Evolutionary conservation across 2,113 vertebrate species (phyloP).

Genomic region (Athene noctua): DNA sequence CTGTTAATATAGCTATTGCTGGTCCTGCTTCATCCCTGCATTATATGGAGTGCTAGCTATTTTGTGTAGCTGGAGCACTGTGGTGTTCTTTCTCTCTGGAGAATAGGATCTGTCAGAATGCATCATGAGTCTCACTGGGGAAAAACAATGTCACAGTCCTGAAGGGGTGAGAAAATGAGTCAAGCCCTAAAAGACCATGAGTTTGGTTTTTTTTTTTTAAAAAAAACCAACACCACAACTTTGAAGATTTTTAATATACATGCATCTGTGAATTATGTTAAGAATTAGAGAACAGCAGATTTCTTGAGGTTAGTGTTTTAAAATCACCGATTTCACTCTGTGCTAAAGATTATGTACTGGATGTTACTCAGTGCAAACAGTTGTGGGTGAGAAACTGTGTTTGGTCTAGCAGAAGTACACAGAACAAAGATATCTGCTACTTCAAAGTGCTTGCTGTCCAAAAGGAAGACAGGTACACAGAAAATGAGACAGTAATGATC

Average conservation of each 20-base stretch:
- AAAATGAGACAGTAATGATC: neutral
- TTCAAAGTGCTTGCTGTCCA: neutral
- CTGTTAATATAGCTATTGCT: neutral
- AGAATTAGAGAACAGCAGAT: accelerated
- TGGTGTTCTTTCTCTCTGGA: neutral
- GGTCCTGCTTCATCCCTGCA: neutral
- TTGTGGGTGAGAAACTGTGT: neutral
- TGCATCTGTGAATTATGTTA: neutral
- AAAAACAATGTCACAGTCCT: neutral
- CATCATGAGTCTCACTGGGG: neutral
- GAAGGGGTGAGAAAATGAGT: neutral
- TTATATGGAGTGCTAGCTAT: neutral
- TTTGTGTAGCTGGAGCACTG: neutral
- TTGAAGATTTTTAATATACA: neutral
- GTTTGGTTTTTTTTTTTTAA: neutral
- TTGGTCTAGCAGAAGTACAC: neutral
- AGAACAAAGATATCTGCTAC: neutral
- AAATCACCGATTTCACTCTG: neutral
- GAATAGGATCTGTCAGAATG: conserved; percentile 29
- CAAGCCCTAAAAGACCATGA: neutral
- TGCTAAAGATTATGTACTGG: neutral
- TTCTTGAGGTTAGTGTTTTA: neutral
- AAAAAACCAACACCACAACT: neutral
- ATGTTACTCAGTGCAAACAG: neutral
- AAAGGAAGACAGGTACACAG: neutral